Base-by-base conservation (phyloP, 1,140 invertebrate genomes). In the Diachasmimorpha longicaudata region DNA sequence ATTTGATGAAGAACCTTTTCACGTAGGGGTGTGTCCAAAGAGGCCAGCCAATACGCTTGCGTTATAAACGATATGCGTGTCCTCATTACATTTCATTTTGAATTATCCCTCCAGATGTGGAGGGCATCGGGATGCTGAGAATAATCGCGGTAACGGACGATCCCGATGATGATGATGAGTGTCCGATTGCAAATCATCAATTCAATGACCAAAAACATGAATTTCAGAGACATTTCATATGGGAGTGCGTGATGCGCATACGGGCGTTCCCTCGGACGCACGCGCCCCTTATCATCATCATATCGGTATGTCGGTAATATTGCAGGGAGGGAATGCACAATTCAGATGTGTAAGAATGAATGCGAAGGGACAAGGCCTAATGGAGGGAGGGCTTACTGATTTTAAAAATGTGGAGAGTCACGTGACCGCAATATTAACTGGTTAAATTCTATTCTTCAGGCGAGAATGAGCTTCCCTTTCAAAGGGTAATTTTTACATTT, bases 11-110 rank as follows among this genome's bases (percentile, higher is more conserved):
- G 72, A 36, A 48, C 48, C 31, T 25, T 67, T 72, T 31, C 48
- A 46, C 36, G 11, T 39, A 68, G 63, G 72, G 72, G 25, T 68
- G 72, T 74, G 37, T 58, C 37, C 31, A 74, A 19, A 19, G 31
- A 48, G 72, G 36, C 63, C 58, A 74, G 69, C 66, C 13, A 37
- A 39, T 13, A 73, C 42, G 42, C 58, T 74, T 68, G 63, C 72
- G 66, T 74, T 9, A 19, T 19, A 52, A n/a, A 52, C 48, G 14
- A 9, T 44, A 23, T 71, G 23, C 44, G 42, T 48, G 39, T 48
- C 70, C 23, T 42, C 11, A 71, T 14, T 52, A 4, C 16, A 48
- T 71, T 71, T 36, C 8, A 0, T 14, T 67, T 70, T 70, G 25
- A 14, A 42, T 19, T 42, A 42, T 69, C 42, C 66, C 42, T 67